A percentile compares a stretch with the other conserved stretches of the same genome.
phyloP scores from a whole-genome alignment of 35 echinoderm and acorn worm genomes.

The Ophiothrix spiculata region DNA sequence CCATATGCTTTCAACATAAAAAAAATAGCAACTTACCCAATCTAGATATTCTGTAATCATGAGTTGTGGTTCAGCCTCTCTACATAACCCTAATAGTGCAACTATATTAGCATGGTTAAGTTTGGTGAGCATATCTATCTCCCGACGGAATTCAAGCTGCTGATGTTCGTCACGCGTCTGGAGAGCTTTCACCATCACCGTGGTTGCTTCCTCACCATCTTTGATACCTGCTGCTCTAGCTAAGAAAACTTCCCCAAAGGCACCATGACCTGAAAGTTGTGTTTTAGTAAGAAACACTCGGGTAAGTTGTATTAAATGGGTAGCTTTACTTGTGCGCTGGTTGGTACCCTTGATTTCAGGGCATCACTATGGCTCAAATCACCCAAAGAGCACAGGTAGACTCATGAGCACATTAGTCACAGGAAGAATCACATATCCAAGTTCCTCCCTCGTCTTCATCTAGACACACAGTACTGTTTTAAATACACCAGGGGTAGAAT shows the following conservation, averaged over 20 bases:
- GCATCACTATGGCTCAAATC: background rate
- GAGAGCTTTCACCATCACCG: constrained; percentile 90
- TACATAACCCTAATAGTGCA: constrained; percentile 84
- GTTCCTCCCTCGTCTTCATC: too few relatives aligned
- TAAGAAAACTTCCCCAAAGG: constrained; percentile 88
- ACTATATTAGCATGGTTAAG: constrained; percentile 96
- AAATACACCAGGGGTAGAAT: too few relatives aligned
- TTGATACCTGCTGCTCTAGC: constrained; percentile 84
- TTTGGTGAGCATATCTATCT: constrained; percentile 98
- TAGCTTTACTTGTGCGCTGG: background rate
- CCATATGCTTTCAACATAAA: too few relatives aligned
- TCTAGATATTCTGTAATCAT: constrained; percentile 98
- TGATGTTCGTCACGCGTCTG: constrained; percentile 73
- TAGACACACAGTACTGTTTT: too few relatives aligned
- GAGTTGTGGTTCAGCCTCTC: constrained; percentile 80
- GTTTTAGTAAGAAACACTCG: background rate
- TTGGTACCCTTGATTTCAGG: background rate
- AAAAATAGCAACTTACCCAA: constrained; percentile 94
- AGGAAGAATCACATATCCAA: background rate
- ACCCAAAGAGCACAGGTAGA: too few relatives aligned
- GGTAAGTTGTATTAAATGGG: background rate
- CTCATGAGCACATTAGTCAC: too few relatives aligned
- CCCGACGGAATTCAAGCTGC: constrained; percentile 84
- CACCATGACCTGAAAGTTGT: constrained; percentile 69
- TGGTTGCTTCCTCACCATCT: constrained; percentile 93